Conservation (phyloP, 2,113 vertebrate species). For the Strigops habroptila region DNA sequence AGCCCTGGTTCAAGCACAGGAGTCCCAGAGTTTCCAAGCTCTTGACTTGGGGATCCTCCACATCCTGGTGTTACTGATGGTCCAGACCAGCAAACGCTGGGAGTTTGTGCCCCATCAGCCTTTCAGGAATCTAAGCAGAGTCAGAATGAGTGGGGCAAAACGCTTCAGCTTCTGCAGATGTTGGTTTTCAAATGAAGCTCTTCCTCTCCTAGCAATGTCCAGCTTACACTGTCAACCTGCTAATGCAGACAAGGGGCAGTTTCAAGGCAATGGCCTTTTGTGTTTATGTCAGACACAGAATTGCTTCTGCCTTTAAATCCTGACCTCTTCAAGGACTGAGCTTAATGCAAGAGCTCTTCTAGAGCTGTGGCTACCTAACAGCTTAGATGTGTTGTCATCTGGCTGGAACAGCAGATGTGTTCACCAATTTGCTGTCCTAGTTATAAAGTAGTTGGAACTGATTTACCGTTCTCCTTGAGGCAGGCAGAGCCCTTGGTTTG, state of each 20-base stretch:
- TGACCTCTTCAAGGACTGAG: not conserved
- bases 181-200: not conserved
- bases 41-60: accelerated
- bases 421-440: not conserved
- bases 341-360: not conserved
- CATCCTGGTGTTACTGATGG: not conserved
- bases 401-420: not conserved
- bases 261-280: not conserved
- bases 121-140: not conserved
- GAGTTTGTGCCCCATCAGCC: not conserved
- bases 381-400: not conserved
- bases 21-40: not conserved
- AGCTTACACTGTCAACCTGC: not conserved
- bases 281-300: not conserved
- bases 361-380: not conserved
- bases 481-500: not conserved
- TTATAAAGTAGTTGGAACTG: not conserved
- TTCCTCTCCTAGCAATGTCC: not conserved
- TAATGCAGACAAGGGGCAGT: not conserved
- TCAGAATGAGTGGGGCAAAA: not conserved
- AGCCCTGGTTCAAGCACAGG: not conserved
- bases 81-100: not conserved
- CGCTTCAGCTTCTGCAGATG: not conserved
- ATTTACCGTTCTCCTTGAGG: not conserved
- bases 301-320: not conserved